phyloP scores from a whole-genome alignment of 2,113 vertebrate species.

The Cyphomyrus discorhynchus region DNA sequence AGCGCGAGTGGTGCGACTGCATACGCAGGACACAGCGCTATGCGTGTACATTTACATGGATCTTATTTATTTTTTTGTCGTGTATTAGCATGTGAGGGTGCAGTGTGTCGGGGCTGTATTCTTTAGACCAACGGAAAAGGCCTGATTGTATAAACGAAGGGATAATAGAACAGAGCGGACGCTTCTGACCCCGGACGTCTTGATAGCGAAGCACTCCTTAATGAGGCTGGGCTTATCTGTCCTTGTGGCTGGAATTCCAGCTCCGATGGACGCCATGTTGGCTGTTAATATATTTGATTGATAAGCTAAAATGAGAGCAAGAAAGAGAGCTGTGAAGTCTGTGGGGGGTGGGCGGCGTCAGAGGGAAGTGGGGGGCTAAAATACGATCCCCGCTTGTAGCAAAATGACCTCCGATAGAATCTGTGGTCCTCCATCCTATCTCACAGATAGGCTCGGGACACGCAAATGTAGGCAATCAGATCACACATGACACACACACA shows the following conservation, averaged over 20 bases:
- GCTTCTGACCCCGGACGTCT: constrained; percentile 43
- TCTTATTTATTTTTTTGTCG: not conserved
- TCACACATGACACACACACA: not conserved
- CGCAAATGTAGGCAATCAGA: not conserved
- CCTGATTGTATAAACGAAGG: not conserved
- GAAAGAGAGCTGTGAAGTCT: not conserved
- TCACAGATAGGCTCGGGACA: not conserved
- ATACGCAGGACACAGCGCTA: not conserved
- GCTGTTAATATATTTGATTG: constrained; percentile 71
- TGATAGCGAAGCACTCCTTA: constrained; percentile 63
- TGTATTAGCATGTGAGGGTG: not conserved
- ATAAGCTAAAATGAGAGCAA: constrained; percentile 55
- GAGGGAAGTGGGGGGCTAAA: not conserved
- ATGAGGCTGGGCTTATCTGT: constrained; percentile 73
- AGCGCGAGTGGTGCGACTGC: not conserved
- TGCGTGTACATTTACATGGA: not conserved
- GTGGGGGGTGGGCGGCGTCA: not conserved
- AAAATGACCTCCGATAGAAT: constrained; percentile 17
- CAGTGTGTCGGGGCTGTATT: not conserved
- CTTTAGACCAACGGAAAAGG: not conserved
- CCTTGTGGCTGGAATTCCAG: constrained; percentile 63
- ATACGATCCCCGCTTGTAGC: not conserved
- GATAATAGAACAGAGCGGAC: not conserved
- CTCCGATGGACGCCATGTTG: constrained; percentile 67
- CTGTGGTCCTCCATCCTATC: not conserved